A percentile compares a stretch with the other conserved stretches of the same genome.
Evolutionary conservation across 2,113 vertebrate genomes (phyloP).

Genomic region (Climacteris rufus): DNA sequence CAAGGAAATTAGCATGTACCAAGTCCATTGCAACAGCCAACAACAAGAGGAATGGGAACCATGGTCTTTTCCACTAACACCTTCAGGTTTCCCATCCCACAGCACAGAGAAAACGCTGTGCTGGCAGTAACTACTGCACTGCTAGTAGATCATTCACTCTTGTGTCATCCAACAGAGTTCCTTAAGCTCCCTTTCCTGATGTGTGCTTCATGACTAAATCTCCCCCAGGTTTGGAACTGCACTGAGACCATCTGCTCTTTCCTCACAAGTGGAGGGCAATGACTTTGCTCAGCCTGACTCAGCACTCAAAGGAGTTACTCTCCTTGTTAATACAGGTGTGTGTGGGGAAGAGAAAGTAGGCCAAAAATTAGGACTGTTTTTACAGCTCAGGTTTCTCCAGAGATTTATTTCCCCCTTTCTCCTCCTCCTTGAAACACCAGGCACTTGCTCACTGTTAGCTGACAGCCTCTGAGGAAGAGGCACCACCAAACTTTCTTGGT

Average conservation of each 20-base stretch:
- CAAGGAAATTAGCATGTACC: neutral
- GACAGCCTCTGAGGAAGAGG: neutral
- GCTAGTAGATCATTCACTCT: neutral
- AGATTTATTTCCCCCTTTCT: neutral
- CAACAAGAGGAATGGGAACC: neutral
- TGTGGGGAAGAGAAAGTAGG: neutral
- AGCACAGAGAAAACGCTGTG: neutral
- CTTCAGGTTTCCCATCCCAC: neutral
- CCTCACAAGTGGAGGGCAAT: neutral
- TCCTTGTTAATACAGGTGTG: constrained; percentile 22
- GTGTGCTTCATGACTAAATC: neutral
- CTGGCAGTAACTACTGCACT: neutral
- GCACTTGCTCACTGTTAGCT: neutral
- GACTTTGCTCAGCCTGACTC: constrained; percentile 1
- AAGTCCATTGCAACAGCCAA: neutral
- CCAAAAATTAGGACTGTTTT: neutral
- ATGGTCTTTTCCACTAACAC: neutral
- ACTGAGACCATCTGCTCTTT: neutral
- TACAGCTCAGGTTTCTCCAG: neutral
- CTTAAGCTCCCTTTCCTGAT: neutral
- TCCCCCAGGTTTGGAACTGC: neutral
- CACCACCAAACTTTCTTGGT: neutral
- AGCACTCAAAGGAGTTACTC: neutral
- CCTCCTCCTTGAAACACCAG: neutral
- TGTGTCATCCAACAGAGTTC: neutral